These are phyloP conservation scores for Phaenicophaeus curvirostris DNA, from an alignment of 2,797 vertebrate species.

Conservation along the genomic window DNA sequence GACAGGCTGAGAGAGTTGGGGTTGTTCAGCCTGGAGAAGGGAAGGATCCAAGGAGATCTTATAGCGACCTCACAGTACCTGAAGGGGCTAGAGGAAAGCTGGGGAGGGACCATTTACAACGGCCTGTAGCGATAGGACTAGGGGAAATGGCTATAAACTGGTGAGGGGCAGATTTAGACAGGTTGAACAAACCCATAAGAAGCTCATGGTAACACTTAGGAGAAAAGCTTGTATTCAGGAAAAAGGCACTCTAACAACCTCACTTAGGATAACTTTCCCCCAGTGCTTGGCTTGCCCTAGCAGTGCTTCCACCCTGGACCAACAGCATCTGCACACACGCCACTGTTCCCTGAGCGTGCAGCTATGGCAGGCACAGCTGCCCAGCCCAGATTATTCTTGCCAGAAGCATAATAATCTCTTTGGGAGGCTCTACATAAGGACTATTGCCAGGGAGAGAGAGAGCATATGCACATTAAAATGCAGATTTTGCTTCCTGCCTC, in stretches of 20 bases:
- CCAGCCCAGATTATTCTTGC: not conserved
- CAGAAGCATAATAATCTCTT: constrained; percentile 47
- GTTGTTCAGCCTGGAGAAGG: too few relatives aligned
- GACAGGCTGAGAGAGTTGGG: too few relatives aligned
- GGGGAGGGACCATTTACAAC: too few relatives aligned
- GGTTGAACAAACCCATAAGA: too few relatives aligned
- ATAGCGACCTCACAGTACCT: too few relatives aligned
- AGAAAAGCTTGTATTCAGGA: not conserved
- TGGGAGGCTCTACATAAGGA: not conserved
- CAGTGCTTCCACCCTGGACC: not conserved
- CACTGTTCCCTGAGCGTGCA: fast-evolving
- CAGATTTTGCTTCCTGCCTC: constrained; percentile 11
- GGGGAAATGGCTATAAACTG: too few relatives aligned
- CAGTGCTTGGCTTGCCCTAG: fast-evolving
- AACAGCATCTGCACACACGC: not conserved
- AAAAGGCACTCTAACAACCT: not conserved
- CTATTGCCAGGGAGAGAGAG: not conserved
- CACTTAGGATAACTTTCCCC: not conserved
- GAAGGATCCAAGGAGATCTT: too few relatives aligned
- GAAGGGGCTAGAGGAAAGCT: too few relatives aligned
- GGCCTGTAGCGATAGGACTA: too few relatives aligned
- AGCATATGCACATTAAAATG: constrained; percentile 6
- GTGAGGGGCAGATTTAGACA: too few relatives aligned
- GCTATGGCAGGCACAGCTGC: not conserved
- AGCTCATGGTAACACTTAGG: not conserved